Conservation (phyloP, 2,888 invertebrate genomes). For the Xanthia icteritia region DNA sequence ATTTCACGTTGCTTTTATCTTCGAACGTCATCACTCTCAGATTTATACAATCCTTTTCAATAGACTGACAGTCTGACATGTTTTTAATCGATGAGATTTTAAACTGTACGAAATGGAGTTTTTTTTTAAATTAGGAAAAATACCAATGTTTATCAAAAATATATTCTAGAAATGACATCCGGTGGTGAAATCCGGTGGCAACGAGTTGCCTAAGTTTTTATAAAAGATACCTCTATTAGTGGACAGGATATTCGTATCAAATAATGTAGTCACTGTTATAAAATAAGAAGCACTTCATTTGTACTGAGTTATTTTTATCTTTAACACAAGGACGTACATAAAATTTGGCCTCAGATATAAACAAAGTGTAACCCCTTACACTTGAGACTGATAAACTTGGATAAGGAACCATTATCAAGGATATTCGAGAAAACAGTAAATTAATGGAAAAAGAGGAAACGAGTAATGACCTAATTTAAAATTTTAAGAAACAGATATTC, state of each 20-base stretch:
- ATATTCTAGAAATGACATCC: background rate
- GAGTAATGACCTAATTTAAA: conserved; percentile 21
- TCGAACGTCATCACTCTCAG: conserved; percentile 44
- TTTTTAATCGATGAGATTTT: conserved; percentile 37
- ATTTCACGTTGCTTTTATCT: conserved; percentile 59
- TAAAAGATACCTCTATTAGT: background rate
- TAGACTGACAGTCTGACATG: conserved; percentile 41
- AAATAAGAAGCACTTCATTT: conserved; percentile 12
- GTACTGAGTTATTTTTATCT: conserved; percentile 44
- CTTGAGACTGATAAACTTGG: conserved; percentile 47
- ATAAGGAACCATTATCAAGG: conserved; percentile 30
- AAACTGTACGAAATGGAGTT: conserved; percentile 1
- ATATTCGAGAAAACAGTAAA: conserved; percentile 15
- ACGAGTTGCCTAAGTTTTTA: background rate
- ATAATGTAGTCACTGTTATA: conserved; percentile 17
- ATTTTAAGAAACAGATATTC: conserved; percentile 14
- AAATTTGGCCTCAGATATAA: conserved; percentile 37
- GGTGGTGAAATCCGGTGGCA: background rate
- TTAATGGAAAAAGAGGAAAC: conserved; percentile 9
- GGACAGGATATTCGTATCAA: conserved; percentile 15
- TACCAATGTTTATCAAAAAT: background rate
- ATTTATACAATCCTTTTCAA: conserved; percentile 50
- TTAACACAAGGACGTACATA: conserved; percentile 32
- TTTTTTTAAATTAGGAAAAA: conserved; percentile 14
- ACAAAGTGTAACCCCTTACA: conserved; percentile 49